Conservation (phyloP, 1,140 invertebrate species). For the Cepaea nemoralis region DNA sequence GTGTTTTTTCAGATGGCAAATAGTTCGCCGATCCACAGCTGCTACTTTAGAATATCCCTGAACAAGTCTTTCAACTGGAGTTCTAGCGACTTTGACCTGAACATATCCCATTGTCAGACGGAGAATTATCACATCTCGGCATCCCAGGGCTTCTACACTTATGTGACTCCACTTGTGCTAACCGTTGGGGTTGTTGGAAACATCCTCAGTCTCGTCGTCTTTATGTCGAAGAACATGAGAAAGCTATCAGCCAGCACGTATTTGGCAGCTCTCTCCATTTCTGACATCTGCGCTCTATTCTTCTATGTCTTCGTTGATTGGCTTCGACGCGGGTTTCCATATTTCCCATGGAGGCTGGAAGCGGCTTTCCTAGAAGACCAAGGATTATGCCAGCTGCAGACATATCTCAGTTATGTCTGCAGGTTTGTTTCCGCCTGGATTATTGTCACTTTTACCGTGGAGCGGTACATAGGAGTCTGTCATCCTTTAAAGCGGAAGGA, state of each 20-base stretch:
- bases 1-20: not conserved
- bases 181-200: constrained; percentile 62
- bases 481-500: constrained; percentile 51
- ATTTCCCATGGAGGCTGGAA: constrained; percentile 9
- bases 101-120: not conserved
- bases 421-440: constrained; percentile 68
- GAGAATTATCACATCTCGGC: not conserved
- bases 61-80: not conserved
- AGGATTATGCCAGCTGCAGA: constrained; percentile 61
- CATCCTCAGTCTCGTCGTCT: constrained; percentile 59
- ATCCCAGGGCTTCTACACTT: constrained; percentile 25
- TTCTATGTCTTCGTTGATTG: constrained; percentile 65
- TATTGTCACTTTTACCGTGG: constrained; percentile 65
- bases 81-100: too few species aligned
- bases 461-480: constrained; percentile 67
- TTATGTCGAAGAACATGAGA: constrained; percentile 59
- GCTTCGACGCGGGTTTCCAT: constrained; percentile 48
- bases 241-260: constrained; percentile 61
- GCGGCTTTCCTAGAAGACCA: constrained; percentile 51
- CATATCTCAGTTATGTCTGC: constrained; percentile 60
- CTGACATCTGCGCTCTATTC: constrained; percentile 58
- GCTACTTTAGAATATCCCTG: not conserved
- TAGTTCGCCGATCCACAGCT: not conserved
- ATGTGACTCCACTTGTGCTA: constrained; percentile 41
- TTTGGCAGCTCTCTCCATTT: constrained; percentile 60